A percentile compares a stretch with the other conserved stretches of the same genome.
phyloP scores from a whole-genome alignment of 2,888 invertebrate genomes.

The Torymus aiolomorphi region DNA sequence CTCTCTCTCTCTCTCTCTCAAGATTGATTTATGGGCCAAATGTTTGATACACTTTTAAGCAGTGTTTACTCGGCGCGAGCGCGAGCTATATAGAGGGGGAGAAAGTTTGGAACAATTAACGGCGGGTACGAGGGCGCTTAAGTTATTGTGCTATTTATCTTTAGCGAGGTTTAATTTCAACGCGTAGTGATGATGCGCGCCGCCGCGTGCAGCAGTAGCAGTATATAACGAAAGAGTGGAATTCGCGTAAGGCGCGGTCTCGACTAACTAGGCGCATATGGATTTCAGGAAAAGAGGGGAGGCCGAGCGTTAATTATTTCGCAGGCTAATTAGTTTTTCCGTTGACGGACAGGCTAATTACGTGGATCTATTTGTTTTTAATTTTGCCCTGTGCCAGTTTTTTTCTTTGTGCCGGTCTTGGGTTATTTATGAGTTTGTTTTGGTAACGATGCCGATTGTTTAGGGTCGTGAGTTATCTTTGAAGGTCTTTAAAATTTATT shows the following conservation, averaged over 20 bases:
- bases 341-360: neutral
- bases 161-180: constrained; percentile 30
- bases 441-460: too few relatives aligned
- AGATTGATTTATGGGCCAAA: constrained; percentile 44
- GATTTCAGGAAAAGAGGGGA: neutral
- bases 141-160: constrained; percentile 41
- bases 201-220: too few relatives aligned
- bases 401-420: too few relatives aligned
- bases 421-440: too few relatives aligned
- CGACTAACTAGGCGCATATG: neutral
- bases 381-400: too few relatives aligned
- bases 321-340: constrained; percentile 3
- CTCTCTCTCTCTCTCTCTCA: neutral
- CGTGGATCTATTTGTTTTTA: too few relatives aligned
- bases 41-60: constrained; percentile 50
- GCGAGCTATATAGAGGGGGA: constrained; percentile 1
- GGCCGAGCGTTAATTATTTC: too few relatives aligned
- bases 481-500: too few relatives aligned
- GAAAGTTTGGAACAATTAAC: constrained; percentile 49
- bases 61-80: constrained; percentile 24
- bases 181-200: constrained; percentile 16
- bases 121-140: neutral
- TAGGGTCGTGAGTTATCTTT: too few relatives aligned
- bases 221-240: too few relatives aligned
- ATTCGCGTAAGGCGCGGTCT: too few relatives aligned